phyloP scores from a whole-genome alignment of 2,797 vertebrate species.

The Falco biarmicus region DNA sequence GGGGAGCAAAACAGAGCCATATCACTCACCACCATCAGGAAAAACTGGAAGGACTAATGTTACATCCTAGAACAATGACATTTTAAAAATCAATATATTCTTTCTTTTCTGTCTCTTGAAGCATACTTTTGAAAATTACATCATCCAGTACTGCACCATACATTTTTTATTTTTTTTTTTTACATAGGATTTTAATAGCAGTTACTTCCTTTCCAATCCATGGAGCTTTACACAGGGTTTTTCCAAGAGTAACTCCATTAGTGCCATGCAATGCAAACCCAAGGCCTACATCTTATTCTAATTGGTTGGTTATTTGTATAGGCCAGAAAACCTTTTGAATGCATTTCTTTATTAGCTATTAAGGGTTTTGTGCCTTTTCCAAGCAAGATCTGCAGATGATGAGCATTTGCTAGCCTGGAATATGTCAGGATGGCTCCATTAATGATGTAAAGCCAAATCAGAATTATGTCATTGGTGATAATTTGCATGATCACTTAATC shows the following conservation, averaged over 20 bases:
- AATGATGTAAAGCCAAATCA: background rate
- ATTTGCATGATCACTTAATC: background rate
- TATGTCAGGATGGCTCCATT: background rate
- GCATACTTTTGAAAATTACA: background rate
- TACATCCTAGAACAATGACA: background rate
- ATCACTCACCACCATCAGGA: background rate
- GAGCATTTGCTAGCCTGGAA: background rate
- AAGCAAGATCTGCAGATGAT: background rate
- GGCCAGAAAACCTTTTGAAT: background rate
- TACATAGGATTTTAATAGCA: background rate
- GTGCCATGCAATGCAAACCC: background rate
- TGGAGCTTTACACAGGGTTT: background rate
- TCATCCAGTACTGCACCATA: background rate
- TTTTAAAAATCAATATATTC: background rate
- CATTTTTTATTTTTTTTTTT: background rate
- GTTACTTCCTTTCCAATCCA: background rate
- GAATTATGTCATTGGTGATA: background rate
- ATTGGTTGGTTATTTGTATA: background rate
- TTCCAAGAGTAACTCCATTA: background rate
- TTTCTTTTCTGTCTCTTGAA: background rate
- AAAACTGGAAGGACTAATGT: background rate
- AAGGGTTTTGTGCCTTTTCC: background rate
- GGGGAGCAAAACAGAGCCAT: background rate
- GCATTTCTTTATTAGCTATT: background rate
- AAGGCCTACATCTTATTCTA: background rate